phyloP scores from a whole-genome alignment of 1,140 invertebrate species.

The Cyclina sinensis region DNA sequence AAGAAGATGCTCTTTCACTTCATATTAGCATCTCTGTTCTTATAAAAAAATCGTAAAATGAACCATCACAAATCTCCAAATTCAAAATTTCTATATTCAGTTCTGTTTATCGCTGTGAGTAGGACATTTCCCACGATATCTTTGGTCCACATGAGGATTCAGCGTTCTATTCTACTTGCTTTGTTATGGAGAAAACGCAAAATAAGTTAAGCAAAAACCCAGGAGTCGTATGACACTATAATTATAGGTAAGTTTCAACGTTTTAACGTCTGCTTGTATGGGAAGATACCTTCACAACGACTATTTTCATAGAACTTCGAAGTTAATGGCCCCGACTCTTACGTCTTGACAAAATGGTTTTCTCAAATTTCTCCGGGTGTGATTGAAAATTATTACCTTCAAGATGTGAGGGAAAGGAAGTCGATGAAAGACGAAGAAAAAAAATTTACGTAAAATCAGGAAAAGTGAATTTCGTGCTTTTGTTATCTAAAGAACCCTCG shows the following conservation, averaged over 20 bases:
- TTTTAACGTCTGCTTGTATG: conserved; percentile 35
- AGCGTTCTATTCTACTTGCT: neutral
- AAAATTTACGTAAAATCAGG: neutral
- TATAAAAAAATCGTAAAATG: too few relatives aligned
- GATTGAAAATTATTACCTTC: conserved; percentile 29
- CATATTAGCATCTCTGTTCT: too few relatives aligned
- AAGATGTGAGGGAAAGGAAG: neutral
- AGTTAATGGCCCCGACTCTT: conserved; percentile 16
- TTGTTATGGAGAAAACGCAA: conserved; percentile 12
- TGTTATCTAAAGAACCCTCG: neutral
- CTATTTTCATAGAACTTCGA: neutral
- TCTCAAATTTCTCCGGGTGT: neutral
- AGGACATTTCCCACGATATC: neutral
- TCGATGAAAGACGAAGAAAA: neutral
- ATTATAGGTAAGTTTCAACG: conserved; percentile 45
- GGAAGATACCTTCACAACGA: neutral
- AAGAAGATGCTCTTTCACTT: too few relatives aligned
- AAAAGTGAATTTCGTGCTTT: neutral
- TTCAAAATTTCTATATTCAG: too few relatives aligned
- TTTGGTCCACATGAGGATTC: neutral
- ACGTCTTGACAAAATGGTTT: conserved; percentile 36
- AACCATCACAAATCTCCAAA: too few relatives aligned
- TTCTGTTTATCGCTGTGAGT: neutral
- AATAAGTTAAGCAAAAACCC: neutral
- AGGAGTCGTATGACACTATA: conserved; percentile 13